Evolutionary conservation across 2,797 vertebrate species (phyloP).

Genomic region (Spea hammondii): DNA sequence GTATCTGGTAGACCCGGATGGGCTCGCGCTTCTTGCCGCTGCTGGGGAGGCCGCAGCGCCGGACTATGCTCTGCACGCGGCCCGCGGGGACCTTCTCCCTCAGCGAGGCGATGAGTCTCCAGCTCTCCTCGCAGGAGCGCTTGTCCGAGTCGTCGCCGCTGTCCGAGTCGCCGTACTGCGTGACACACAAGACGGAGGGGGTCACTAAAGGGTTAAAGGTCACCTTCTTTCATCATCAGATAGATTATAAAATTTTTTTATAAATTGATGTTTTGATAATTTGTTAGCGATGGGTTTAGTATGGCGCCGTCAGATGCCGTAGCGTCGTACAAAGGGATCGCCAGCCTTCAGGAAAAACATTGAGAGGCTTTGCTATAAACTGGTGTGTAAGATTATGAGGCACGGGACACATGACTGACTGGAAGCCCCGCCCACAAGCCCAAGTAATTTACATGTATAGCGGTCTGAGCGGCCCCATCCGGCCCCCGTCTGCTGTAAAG

Average conservation of each 20-base stretch:
- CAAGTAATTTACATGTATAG: neutral
- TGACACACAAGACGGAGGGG: neutral
- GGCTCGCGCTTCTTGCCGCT: conserved; percentile 84
- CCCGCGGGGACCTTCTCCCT: conserved; percentile 85
- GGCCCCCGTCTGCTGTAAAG: no score
- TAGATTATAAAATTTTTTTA: no score
- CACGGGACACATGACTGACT: no score
- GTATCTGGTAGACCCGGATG: conserved; percentile 84
- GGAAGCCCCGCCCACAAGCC: neutral
- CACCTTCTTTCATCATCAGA: neutral
- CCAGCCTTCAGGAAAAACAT: no score
- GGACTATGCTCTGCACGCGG: conserved; percentile 81
- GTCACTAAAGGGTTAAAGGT: no score
- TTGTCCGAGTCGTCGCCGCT: conserved; percentile 86
- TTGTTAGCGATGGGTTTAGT: neutral
- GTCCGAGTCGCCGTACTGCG: conserved; percentile 84
- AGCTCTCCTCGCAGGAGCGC: conserved; percentile 89
- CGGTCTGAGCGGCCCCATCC: neutral
- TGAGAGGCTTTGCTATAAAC: no score
- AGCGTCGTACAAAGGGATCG: no score
- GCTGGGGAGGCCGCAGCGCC: conserved; percentile 83
- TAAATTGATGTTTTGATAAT: neutral
- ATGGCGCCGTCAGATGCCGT: neutral
- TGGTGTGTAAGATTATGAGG: no score
- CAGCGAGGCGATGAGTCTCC: conserved; percentile 85